These are phyloP conservation scores for Noctuana brunneofusca DNA, from an alignment of 2,888 invertebrate genomes.

Conservation along the genomic window DNA sequence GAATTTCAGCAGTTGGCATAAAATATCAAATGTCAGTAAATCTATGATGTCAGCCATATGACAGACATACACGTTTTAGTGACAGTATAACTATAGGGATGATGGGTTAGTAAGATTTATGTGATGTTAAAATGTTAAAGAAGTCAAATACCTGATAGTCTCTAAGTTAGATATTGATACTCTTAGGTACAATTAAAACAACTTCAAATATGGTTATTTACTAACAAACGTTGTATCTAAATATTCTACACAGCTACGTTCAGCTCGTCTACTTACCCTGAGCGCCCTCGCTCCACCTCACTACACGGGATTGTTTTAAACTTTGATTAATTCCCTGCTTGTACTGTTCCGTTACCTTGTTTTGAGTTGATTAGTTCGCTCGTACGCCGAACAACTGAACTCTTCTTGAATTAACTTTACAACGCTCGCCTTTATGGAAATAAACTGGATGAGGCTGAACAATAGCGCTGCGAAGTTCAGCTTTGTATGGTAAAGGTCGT, in stretches of 20 bases:
- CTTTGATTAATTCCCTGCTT: constrained; percentile 79
- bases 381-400: constrained; percentile 40
- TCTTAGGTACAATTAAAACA: neutral
- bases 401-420: constrained; percentile 37
- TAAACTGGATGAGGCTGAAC: constrained; percentile 30
- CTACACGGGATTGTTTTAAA: constrained; percentile 79
- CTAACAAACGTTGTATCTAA: constrained; percentile 1
- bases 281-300: constrained; percentile 45
- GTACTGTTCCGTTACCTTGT: constrained; percentile 54
- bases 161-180: too few relatives aligned
- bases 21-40: too few relatives aligned
- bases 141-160: neutral
- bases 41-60: too few relatives aligned
- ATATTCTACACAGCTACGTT: constrained; percentile 9
- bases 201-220: neutral
- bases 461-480: constrained; percentile 30
- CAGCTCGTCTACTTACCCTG: constrained; percentile 11
- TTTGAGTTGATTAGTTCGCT: constrained; percentile 66
- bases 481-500: constrained; percentile 28
- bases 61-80: too few relatives aligned
- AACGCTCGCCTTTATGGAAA: constrained; percentile 33
- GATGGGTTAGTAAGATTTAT: too few relatives aligned
- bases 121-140: too few relatives aligned
- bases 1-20: too few relatives aligned
- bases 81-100: too few relatives aligned